These are phyloP conservation scores for Pandion haliaetus DNA, from an alignment of 2,113 vertebrate species.

Conservation along the genomic window DNA sequence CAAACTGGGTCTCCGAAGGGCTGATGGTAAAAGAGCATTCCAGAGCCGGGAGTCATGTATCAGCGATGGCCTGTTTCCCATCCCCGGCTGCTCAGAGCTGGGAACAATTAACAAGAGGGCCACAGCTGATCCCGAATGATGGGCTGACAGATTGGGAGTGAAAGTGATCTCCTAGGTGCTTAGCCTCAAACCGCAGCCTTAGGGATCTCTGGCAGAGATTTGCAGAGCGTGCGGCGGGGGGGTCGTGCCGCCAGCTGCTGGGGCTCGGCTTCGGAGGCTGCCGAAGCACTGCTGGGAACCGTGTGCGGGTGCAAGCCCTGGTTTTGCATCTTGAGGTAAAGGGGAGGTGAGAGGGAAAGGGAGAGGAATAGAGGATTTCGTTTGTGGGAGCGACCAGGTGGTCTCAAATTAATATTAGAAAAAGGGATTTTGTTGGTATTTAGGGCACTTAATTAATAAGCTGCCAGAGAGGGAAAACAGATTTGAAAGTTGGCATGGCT, in stretches of 20 bases:
- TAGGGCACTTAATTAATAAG: slow-evolving; percentile 38
- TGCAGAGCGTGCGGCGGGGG: neutral
- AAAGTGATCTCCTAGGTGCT: slow-evolving; percentile 58
- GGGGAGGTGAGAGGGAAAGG: neutral
- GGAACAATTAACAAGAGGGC: slow-evolving; percentile 47
- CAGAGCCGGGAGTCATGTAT: slow-evolving; percentile 36
- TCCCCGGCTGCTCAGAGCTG: slow-evolving; percentile 24
- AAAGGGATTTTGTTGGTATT: slow-evolving; percentile 44
- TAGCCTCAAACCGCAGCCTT: slow-evolving; percentile 34
- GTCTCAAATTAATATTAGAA: slow-evolving; percentile 9
- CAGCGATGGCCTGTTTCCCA: slow-evolving; percentile 36
- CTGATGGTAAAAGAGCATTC: slow-evolving; percentile 26
- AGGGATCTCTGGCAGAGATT: neutral
- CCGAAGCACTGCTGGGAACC: neutral
- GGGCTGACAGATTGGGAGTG: slow-evolving; percentile 51
- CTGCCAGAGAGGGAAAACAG: slow-evolving; percentile 4
- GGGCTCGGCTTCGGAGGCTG: neutral
- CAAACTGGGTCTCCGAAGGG: neutral
- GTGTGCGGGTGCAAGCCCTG: neutral
- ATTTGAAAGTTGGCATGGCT: slow-evolving; percentile 1
- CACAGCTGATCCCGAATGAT: slow-evolving; percentile 46
- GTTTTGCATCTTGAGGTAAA: neutral
- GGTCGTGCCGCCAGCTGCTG: neutral
- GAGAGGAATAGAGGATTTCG: neutral
- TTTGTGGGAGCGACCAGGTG: neutral